These are phyloP conservation scores for Heterohyrax brucei DNA, from an alignment of 2,797 vertebrate species.

Conservation along the genomic window DNA sequence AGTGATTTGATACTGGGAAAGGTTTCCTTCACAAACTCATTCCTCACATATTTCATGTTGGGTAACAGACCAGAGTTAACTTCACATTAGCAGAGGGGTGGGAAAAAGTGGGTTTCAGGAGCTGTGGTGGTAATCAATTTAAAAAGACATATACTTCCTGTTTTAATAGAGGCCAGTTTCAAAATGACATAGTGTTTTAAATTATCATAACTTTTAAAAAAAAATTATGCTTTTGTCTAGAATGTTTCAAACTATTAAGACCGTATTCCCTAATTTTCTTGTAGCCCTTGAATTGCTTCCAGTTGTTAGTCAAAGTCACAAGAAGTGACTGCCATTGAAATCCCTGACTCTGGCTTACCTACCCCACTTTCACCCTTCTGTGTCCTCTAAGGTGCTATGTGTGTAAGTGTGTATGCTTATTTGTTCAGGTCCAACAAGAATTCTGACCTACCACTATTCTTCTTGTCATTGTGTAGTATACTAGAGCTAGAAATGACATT, in stretches of 20 bases:
- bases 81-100: not conserved
- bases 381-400: not conserved
- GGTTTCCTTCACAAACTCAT: not conserved
- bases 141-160: not conserved
- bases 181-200: not conserved
- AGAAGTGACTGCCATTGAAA: not conserved
- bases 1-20: not conserved
- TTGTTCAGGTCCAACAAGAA: not conserved
- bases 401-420: not conserved
- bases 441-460: not conserved
- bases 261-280: not conserved
- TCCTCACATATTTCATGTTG: not conserved
- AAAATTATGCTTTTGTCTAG: not conserved
- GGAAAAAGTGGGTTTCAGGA: not conserved
- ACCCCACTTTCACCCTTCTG: not conserved
- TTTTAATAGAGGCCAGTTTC: not conserved
- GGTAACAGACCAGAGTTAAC: not conserved
- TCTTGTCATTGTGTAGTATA: not conserved
- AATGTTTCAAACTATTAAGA: not conserved
- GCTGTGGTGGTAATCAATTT: not conserved
- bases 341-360: not conserved
- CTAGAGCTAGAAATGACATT: not conserved
- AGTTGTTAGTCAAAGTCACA: not conserved
- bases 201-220: not conserved
- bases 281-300: not conserved